Evolutionary conservation across 2,113 vertebrate species (phyloP).

Genomic region (Eubucco bourcierii): DNA sequence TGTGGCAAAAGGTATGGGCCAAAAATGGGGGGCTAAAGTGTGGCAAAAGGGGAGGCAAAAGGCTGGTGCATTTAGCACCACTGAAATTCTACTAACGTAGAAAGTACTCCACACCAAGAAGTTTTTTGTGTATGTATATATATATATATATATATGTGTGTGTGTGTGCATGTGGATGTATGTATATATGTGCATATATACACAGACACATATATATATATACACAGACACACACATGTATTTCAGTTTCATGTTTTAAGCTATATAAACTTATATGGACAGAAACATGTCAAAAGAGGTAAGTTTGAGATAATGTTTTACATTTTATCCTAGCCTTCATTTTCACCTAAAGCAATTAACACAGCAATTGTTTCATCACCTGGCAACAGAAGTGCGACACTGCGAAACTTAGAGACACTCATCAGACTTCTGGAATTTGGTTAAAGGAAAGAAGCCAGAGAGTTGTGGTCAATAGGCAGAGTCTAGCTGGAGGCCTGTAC

Average conservation of each 20-base stretch:
- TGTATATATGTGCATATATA: not conserved
- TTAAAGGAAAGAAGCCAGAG: no score
- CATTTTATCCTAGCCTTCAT: not conserved
- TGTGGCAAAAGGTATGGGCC: no score
- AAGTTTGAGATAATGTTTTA: not conserved
- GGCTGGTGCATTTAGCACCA: not conserved
- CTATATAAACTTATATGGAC: not conserved
- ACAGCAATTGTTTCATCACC: not conserved
- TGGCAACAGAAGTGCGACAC: not conserved
- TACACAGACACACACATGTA: not conserved
- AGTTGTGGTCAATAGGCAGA: no score
- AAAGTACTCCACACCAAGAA: not conserved
- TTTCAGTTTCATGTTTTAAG: not conserved
- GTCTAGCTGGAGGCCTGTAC: no score
- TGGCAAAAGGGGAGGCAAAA: no score
- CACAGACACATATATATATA: not conserved
- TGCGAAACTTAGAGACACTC: not conserved
- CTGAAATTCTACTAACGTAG: not conserved
- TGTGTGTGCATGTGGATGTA: not conserved
- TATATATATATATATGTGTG: not conserved
- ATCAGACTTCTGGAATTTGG: not conserved
- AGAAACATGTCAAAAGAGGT: not conserved
- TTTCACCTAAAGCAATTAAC: not conserved
- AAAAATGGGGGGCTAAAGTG: no score
- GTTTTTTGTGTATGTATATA: not conserved